phyloP scores from a whole-genome alignment of 2,888 invertebrate species.

The Lissonota sp. region DNA sequence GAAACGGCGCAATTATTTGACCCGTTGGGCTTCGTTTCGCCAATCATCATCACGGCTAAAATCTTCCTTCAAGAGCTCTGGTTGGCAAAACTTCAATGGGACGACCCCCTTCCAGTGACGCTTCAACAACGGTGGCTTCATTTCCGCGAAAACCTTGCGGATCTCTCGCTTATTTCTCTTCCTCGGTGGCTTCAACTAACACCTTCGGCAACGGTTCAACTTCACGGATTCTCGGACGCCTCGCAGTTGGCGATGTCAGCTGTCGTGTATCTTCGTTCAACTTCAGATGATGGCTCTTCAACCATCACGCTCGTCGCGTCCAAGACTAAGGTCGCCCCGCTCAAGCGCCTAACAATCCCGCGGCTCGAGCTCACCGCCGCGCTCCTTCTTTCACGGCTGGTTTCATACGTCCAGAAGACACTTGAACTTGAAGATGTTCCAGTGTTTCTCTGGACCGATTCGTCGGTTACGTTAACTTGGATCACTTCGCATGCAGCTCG shows the following conservation, averaged over 20 bases:
- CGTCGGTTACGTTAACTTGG: constrained; percentile 28
- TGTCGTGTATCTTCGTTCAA: neutral
- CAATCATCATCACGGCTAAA: neutral
- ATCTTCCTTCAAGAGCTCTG: constrained; percentile 8
- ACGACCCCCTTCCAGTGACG: neutral
- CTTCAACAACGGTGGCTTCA: neutral
- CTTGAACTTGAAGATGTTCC: neutral
- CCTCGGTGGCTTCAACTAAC: constrained; percentile 35
- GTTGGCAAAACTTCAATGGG: neutral
- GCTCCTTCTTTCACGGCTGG: constrained; percentile 41
- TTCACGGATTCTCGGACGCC: constrained; percentile 50
- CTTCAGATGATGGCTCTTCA: neutral
- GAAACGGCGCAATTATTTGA: neutral
- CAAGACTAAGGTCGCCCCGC: too few relatives aligned
- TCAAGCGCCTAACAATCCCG: constrained; percentile 55
- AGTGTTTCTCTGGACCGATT: neutral
- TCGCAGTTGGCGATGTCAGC: constrained; percentile 21
- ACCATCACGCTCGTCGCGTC: too few relatives aligned
- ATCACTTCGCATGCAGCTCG: constrained; percentile 14
- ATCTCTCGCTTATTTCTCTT: neutral
- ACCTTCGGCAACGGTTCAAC: constrained; percentile 2
- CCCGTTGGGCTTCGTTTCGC: neutral
- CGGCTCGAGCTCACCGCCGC: constrained; percentile 57
- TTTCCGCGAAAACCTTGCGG: neutral
- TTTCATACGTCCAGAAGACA: constrained; percentile 21